These are phyloP conservation scores for Drosophila mettleri DNA, from an alignment of 2,888 invertebrate species.

Conservation along the genomic window DNA sequence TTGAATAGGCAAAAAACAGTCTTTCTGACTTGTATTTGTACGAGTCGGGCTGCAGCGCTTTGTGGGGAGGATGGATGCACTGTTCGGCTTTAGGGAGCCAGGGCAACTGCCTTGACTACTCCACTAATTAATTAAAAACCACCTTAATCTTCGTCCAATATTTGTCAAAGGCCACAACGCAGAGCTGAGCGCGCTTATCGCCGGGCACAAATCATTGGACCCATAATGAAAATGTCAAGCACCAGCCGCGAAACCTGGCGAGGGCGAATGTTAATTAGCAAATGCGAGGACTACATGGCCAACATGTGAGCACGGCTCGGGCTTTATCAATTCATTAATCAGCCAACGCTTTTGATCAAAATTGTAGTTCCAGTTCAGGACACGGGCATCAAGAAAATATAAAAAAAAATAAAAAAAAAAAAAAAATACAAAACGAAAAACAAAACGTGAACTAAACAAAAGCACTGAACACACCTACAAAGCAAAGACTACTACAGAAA, in stretches of 20 bases:
- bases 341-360: conserved; percentile 50
- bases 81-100: conserved; percentile 9
- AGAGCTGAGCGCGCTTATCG: conserved; percentile 55
- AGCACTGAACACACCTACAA: conserved; percentile 62
- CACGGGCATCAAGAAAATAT: conserved; percentile 9
- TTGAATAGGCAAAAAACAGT: no score
- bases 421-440: neutral
- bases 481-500: conserved; percentile 32
- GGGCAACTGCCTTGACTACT: conserved; percentile 1
- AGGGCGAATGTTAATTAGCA: conserved; percentile 71
- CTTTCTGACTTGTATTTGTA: neutral
- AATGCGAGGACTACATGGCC: conserved; percentile 49
- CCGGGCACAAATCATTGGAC: conserved; percentile 65
- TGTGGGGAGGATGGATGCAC: conserved; percentile 42
- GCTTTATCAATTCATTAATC: conserved; percentile 76
- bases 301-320: conserved; percentile 41
- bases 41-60: conserved; percentile 30
- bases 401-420: neutral
- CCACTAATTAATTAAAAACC: conserved; percentile 69
- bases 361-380: conserved; percentile 47
- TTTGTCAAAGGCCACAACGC: conserved; percentile 14
- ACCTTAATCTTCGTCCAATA: conserved; percentile 61
- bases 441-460: conserved; percentile 36
- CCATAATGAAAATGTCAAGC: conserved; percentile 71
- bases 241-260: conserved; percentile 26